Conservation (phyloP, 2,888 invertebrate genomes). For the Hedya salicella region DNA sequence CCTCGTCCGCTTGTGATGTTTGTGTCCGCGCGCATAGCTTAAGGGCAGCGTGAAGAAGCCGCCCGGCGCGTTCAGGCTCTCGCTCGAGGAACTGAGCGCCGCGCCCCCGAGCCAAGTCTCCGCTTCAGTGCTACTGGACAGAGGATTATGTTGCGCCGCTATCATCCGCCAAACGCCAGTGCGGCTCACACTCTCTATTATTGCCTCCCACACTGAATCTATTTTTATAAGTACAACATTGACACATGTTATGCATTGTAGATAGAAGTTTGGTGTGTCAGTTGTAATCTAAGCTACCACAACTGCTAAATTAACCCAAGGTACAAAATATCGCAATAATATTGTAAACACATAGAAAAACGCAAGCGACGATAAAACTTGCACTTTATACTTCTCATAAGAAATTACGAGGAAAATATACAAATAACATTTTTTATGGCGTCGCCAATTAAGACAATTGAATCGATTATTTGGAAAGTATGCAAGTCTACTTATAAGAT, state of each 20-base stretch:
- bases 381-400: too few relatives aligned
- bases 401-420: too few relatives aligned
- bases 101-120: slow-evolving; percentile 71
- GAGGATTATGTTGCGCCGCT: slow-evolving; percentile 52
- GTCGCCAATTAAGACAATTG: too few relatives aligned
- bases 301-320: slow-evolving; percentile 15
- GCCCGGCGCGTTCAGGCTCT: slow-evolving; percentile 86
- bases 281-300: slow-evolving; percentile 11
- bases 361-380: slow-evolving; percentile 21
- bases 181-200: neutral
- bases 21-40: slow-evolving; percentile 91
- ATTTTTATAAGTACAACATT: neutral
- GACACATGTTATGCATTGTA: neutral
- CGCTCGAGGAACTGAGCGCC: slow-evolving; percentile 86
- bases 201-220: neutral
- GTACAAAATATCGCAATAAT: slow-evolving; percentile 5
- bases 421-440: too few relatives aligned
- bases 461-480: too few relatives aligned
- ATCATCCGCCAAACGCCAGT: slow-evolving; percentile 21
- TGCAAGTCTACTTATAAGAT: too few relatives aligned
- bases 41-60: slow-evolving; percentile 90
- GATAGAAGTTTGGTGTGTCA: slow-evolving; percentile 1
- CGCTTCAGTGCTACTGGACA: slow-evolving; percentile 69
- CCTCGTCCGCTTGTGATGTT: slow-evolving; percentile 93
- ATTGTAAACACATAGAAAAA: neutral